Evolutionary conservation across 2,888 invertebrate species (phyloP).

Genomic region (Falcaria lacertinaria): DNA sequence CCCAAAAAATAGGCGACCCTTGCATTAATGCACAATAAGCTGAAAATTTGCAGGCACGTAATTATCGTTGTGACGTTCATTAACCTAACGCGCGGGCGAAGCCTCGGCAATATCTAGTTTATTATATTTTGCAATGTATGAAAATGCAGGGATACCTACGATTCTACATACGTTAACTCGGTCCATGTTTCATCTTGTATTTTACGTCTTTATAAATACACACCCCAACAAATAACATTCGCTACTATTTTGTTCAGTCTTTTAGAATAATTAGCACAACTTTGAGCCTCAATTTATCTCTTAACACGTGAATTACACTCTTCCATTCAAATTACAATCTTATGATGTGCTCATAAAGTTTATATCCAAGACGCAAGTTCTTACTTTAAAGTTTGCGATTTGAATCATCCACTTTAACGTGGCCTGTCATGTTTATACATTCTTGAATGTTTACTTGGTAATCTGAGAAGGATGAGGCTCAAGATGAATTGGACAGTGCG

Average conservation of each 20-base stretch:
- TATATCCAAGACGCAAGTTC: slow-evolving; percentile 7
- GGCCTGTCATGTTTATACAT: slow-evolving; percentile 16
- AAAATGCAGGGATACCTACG: no score
- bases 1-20: no score
- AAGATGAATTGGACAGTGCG: slow-evolving; percentile 26
- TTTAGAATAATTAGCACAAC: slow-evolving; percentile 3
- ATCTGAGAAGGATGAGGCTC: slow-evolving; percentile 17
- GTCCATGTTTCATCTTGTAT: no score
- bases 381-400: slow-evolving; percentile 12
- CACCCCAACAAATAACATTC: not conserved
- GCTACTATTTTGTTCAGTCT: slow-evolving; percentile 1
- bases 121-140: no score
- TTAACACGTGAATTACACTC: slow-evolving; percentile 21
- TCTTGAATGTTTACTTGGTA: slow-evolving; percentile 4
- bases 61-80: no score
- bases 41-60: no score
- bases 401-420: slow-evolving; percentile 15
- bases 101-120: no score
- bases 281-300: slow-evolving; percentile 24
- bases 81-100: no score
- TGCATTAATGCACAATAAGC: no score
- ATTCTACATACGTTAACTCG: no score
- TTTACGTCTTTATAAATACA: not conserved
- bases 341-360: slow-evolving; percentile 11
- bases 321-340: slow-evolving; percentile 5